Base-by-base conservation (phyloP, 2,888 invertebrate species). In the Campopleginae sp. region DNA sequence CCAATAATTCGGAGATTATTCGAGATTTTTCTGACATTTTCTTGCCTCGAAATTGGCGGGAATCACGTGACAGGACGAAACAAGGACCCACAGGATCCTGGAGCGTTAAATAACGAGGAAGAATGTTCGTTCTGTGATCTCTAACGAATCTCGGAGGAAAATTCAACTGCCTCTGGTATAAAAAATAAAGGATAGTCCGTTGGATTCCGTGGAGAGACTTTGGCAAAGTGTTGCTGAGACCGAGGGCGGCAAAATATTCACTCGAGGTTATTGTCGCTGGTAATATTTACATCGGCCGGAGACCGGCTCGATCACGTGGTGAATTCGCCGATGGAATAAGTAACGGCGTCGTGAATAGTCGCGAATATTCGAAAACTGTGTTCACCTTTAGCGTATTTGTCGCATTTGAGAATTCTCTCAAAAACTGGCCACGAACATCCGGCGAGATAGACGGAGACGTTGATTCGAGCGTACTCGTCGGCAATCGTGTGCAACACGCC, bases 261-360 rank as follows among this genome's bases (percentile, higher is more conserved):
- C 4, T 14, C 54, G 27, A 4, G 54, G 19, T 0, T 27, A 14
- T 58, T 1, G 14, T 14, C 23, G 38, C 33, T 33, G 33, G 19
- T 42, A 19, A 46, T 51, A 23, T 19, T 6, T 33, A 72, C 48
- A 58, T 14, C n/a, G 27, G 10, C 2, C 3, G 3, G 44, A 31
- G 1, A n/a, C 42, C 27, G 17, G 27, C 3, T 27, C 6, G 7
- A 87, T 86, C 82, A 88, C 17, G 87, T 82, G 8, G 88, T 71
- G 61, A 90, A 84, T 82, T 92, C 89, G 61, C 90, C 90, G 80
- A 90, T 88, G 3, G 94, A 93, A 89, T 94, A 95, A 76, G 93
- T 92, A 61, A 96, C 96, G 42, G 96, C 96, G 92, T 96, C 96
- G 87, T 96, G 95, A 23, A 96, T 92, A 0, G 96, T 95, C 5